Base-by-base conservation (phyloP, 2,888 invertebrate genomes). In the Sinopyrophorus schimmeli region DNA sequence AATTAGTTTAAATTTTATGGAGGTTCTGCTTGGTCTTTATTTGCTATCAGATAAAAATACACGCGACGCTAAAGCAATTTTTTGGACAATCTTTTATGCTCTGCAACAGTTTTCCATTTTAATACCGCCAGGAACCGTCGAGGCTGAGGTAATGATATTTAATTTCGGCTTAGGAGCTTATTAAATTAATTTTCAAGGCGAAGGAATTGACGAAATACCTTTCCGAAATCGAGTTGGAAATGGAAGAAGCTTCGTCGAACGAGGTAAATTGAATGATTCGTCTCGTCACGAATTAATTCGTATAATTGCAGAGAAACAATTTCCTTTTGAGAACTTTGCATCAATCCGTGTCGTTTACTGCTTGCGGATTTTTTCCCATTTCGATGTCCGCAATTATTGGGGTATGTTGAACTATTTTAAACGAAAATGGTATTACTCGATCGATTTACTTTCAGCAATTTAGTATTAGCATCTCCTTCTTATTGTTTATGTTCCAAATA, bases 291-390 rank as follows among this genome's bases (percentile, higher is more conserved):
- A 15, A 11, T 9, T 15, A 24, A 26, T 3, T 28, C 28, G n/a
- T n/a, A n/a, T n/a, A n/a, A 4, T 57, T 56, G 10, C 26, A 59
- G 59, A 50, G 52, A 43, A 49, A 59, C 20, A 42, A 55, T 32
- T 59, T 59, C 35, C 34, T 59, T 12, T 23, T 58, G 7, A 49
- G 53, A 41, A 58, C 56, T 34, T 30, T 53, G 23, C 56, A 58
- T 26, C 55, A 58, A 27, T 26, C 53, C 20, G 47, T 56, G 6
- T 41, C 40, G 5, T 59, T 59, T 37, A 48, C 47, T 6, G 57
- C 58, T 6, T 47, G 56, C 9, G 52, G 47, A 16, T 55, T 46
- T 40, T 53, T 55, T 44, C 53, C 52, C 5, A 37, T 59, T 18
- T 51, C 56, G 6, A 58, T 55, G 44, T 56, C 56, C n/a, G 53